Base-by-base conservation (phyloP, 2,888 invertebrate species). In the Drosophila mayaguana region DNA sequence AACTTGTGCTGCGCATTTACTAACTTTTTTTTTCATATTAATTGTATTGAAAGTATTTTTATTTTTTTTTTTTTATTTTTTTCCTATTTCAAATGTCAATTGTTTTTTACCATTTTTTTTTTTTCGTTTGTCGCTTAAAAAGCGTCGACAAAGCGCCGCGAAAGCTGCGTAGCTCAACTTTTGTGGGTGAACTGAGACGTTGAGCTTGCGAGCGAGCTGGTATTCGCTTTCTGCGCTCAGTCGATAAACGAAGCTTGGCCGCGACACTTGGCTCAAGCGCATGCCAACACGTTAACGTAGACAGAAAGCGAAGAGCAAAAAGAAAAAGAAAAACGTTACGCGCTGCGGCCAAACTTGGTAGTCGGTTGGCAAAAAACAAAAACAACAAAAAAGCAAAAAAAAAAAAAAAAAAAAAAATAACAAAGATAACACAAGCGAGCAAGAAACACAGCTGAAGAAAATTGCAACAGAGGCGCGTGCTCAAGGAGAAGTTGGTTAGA, bases 211-310 rank as follows among this genome's bases (percentile, higher is more conserved):
- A 89, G 88, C 77, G 72, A 64, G 62, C 60, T 61, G 62, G 48
- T 63, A 53, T 55, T 51, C 56, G 54, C 46, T 63, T 67, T 73
- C 57, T 62, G 71, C 69, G 80, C 71, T 90, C 91, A 90, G 91
- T 90, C 90, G 84, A 77, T 70, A 82, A 83, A 86, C 84, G 88
- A 72, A 88, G 87, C 91, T 90, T 84, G 91, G 72, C 74, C 91
- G 83, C 88, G 77, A 77, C 75, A 90, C 86, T 88, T 85, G 87
- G 63, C 70, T 84, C 64, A 77, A 83, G 90, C 90, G 90, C 81
- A 79, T 70, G 63, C 75, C 66, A 48, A 34, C 61, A 59, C 75
- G 48, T 62, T 61, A 48, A 59, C 81, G 66, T 11, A 59, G 2
- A 48, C 43, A 56, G 7, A 75, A 45, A 53, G 48, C 25, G 22